Percentiles rank a stretch among this genome's conserved stretches.
phyloP scores from a whole-genome alignment of 2,113 vertebrate species.

The Ploceus nigricollis region DNA sequence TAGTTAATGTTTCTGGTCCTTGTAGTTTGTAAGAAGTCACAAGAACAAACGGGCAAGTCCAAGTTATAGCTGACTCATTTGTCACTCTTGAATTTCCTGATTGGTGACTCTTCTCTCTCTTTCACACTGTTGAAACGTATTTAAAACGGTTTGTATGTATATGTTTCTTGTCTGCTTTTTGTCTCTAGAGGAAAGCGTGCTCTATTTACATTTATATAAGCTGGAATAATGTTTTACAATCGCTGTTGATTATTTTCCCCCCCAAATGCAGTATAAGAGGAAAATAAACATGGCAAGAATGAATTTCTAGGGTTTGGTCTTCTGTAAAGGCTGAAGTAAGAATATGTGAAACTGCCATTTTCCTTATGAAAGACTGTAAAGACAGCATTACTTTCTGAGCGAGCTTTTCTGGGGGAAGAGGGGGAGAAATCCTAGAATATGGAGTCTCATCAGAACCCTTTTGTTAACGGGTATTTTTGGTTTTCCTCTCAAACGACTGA shows the following conservation, averaged over 20 bases:
- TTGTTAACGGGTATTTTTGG: conserved; percentile 76
- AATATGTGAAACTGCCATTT: conserved; percentile 51
- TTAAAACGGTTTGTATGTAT: conserved; percentile 60
- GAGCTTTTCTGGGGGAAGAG: conserved; percentile 59
- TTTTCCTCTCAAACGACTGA: conserved; percentile 70
- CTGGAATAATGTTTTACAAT: conserved; percentile 64
- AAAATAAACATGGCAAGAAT: conserved; percentile 54
- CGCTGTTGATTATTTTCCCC: conserved; percentile 36
- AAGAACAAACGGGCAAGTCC: conserved; percentile 40
- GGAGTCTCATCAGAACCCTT: conserved; percentile 71
- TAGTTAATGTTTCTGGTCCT: not conserved
- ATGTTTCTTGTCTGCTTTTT: conserved; percentile 64
- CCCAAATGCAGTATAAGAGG: conserved; percentile 4
- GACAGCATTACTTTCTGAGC: conserved; percentile 64
- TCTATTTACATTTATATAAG: conserved; percentile 72
- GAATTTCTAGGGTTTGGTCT: conserved; percentile 48
- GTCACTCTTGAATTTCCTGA: conserved; percentile 48
- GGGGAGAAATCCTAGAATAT: conserved; percentile 58
- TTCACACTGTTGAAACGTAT: conserved; percentile 58
- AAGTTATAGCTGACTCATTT: conserved; percentile 7
- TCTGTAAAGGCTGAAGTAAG: conserved; percentile 61
- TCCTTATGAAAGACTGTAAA: conserved; percentile 62
- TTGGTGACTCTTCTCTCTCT: conserved; percentile 60
- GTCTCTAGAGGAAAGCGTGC: conserved; percentile 55
- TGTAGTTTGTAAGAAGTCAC: conserved; percentile 10